These are phyloP conservation scores for Miltochrista miniata DNA, from an alignment of 2,888 invertebrate genomes.

Conservation along the genomic window DNA sequence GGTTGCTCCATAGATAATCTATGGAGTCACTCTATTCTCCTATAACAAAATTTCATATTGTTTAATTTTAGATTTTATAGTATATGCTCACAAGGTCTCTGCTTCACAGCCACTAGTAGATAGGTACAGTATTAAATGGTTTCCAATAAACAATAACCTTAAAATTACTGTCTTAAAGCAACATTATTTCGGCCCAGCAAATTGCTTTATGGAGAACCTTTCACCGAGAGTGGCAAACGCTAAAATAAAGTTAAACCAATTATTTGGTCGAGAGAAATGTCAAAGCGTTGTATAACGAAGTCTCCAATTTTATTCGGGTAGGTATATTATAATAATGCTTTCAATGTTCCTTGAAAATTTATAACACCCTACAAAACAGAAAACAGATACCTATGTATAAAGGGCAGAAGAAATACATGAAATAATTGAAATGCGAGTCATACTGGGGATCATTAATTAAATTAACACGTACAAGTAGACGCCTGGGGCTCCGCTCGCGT, in stretches of 20 bases:
- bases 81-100: no score
- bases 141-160: not conserved
- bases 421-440: no score
- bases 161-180: constrained; percentile 23
- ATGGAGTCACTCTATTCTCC: no score
- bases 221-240: constrained; percentile 57
- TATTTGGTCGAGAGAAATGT: constrained; percentile 43
- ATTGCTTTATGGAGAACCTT: constrained; percentile 63
- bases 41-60: no score
- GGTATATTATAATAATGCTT: constrained; percentile 12
- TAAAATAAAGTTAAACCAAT: constrained; percentile 62
- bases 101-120: no score
- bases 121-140: not conserved
- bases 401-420: no score
- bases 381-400: not conserved
- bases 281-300: constrained; percentile 29
- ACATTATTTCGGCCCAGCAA: constrained; percentile 50
- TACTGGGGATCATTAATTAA: no score
- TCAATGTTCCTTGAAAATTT: constrained; percentile 12
- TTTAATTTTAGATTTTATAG: no score
- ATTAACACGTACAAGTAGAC: no score
- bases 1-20: no score
- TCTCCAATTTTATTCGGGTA: constrained; percentile 13
- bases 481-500: no score
- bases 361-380: not conserved